These are phyloP conservation scores for Cyphomyrus plagiostoma DNA, from an alignment of 2,113 vertebrate species.

Conservation along the genomic window DNA sequence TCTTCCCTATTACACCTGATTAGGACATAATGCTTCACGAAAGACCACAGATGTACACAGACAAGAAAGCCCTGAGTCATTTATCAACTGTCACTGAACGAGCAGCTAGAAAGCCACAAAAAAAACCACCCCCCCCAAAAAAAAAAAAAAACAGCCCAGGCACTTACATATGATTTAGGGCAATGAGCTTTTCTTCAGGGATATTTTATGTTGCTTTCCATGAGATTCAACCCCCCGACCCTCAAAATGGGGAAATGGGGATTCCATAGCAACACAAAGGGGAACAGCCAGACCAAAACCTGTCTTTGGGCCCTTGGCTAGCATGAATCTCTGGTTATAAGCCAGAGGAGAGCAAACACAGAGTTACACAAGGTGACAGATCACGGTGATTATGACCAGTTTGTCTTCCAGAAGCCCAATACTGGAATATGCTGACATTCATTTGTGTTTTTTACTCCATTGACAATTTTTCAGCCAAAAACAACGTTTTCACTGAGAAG, in stretches of 20 bases:
- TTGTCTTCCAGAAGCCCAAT: background rate
- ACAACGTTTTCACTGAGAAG: background rate
- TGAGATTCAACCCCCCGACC: background rate
- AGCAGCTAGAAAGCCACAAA: constrained; percentile 19
- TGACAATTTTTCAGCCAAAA: background rate
- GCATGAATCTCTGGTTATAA: background rate
- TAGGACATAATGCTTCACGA: constrained; percentile 52
- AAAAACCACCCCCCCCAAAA: background rate
- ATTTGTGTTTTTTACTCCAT: background rate
- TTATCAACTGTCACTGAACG: constrained; percentile 14
- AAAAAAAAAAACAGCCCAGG: background rate
- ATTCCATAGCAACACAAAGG: background rate
- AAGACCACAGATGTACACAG: constrained; percentile 29
- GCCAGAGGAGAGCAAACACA: background rate
- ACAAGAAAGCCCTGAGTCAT: constrained; percentile 32
- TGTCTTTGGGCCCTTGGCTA: background rate
- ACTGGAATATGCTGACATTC: background rate
- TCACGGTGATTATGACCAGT: background rate
- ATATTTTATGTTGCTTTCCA: background rate
- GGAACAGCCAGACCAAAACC: background rate
- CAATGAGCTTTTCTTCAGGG: background rate
- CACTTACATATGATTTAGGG: background rate
- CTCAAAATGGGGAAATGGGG: background rate
- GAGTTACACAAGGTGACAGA: background rate
- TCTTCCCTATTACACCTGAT: constrained; percentile 50